Evolutionary conservation across 2,888 invertebrate genomes (phyloP), one percentile per base, ranked within the genome.

Genomic region (Andrena hattorfiana): DNA sequence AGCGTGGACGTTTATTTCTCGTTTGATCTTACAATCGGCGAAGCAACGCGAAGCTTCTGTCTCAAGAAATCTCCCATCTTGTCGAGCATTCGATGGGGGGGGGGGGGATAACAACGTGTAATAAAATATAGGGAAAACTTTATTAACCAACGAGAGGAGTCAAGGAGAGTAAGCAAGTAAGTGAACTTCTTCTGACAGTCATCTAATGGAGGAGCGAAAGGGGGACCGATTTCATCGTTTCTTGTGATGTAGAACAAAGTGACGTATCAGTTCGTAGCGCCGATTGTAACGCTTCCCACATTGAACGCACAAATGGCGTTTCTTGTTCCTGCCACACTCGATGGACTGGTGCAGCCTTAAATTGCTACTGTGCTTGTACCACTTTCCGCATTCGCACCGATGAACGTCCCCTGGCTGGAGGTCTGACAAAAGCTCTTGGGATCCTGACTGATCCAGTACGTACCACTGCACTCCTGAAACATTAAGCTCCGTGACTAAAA

Each of bases 201-300:
- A 1, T 42, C 42, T 42, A 42, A 42, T 5, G 42, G 30, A 54
- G 26, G 63, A 28, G 10, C 3, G 48, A 26, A 48, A 74, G 20
- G 13, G 3, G 23, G 59, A 16, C 20, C n/a, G 16, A 30, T 49
- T 28, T 67, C 8, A 68, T 56, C 4, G 68, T 56, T 68, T 30
- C 8, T 48, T 28, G 42, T 70, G 60, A 42, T 8, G n/a, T 1
- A 59, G 0, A 20, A 42, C 13, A 13, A 26, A n/a, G 20, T 48
- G 70, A 48, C 20, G 60, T n/a, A 20, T 75, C 81, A 93, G 84
- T 35, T 91, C 89, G 64, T 89, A 89, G 48, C 89, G 88, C 70
- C 92, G 91, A 66, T 92, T 92, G 77, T 92, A 94, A 35, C 86
- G 80, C 69, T 88, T 91, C 1, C 87, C 87, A 74, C 93, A 94